Conservation (phyloP, 2,113 vertebrate genomes). For the Piliocolobus tephrosceles region DNA sequence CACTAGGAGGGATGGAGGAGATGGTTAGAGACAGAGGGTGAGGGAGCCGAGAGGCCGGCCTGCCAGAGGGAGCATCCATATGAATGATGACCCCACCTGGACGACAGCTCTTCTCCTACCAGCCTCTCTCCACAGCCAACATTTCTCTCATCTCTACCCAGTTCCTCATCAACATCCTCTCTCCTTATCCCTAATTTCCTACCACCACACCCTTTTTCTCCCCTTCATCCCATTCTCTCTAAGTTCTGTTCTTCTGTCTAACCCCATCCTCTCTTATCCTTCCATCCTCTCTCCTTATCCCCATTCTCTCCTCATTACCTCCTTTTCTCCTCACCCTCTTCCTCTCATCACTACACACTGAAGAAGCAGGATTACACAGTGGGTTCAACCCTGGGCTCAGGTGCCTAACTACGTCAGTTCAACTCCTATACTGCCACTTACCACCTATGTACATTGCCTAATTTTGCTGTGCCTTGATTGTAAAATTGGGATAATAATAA, state of each 20-base stretch:
- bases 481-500: neutral
- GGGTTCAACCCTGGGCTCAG: neutral
- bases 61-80: neutral
- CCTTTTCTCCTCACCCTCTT: neutral
- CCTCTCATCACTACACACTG: neutral
- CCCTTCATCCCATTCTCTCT: neutral
- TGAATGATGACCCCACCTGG: fast-evolving
- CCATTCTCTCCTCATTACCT: neutral
- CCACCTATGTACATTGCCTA: neutral
- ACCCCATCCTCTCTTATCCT: neutral
- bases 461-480: neutral
- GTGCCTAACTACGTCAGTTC: neutral
- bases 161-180: neutral
- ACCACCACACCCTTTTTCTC: neutral
- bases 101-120: neutral
- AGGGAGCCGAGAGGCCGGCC: neutral
- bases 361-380: neutral
- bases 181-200: neutral
- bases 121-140: neutral
- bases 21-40: neutral
- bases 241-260: neutral
- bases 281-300: neutral
- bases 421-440: neutral
- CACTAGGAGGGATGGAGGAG: neutral
- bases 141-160: neutral